phyloP scores from a whole-genome alignment of 2,888 invertebrate species.

The Euplexia lucipara region DNA sequence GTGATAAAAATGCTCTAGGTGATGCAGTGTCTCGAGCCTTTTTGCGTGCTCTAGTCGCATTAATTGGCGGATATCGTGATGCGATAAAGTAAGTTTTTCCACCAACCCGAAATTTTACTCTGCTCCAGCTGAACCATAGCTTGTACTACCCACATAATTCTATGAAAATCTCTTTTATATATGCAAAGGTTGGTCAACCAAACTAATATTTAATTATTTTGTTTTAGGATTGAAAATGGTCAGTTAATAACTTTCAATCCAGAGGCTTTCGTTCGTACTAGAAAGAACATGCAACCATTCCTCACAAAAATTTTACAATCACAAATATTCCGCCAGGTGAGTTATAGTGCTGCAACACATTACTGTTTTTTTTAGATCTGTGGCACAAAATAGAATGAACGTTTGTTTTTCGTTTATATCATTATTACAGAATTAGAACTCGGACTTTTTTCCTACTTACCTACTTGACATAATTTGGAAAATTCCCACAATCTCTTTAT shows the following conservation, averaged over 20 bases:
- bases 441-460: no score
- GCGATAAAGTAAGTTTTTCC: slow-evolving; percentile 92
- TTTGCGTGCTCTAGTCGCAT: slow-evolving; percentile 96
- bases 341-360: slow-evolving; percentile 16
- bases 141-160: background rate
- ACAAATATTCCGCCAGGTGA: slow-evolving; percentile 98
- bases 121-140: background rate
- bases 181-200: background rate
- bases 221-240: slow-evolving; percentile 86
- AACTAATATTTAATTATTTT: slow-evolving; percentile 18
- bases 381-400: background rate
- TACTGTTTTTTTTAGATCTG: background rate
- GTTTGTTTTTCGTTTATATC: background rate
- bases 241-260: slow-evolving; percentile 95
- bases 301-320: slow-evolving; percentile 97
- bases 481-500: no score
- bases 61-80: slow-evolving; percentile 98
- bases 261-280: slow-evolving; percentile 96
- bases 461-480: no score
- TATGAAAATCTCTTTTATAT: background rate
- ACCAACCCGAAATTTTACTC: background rate
- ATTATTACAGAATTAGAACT: background rate
- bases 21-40: slow-evolving; percentile 98
- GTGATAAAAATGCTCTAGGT: slow-evolving; percentile 95
- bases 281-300: slow-evolving; percentile 97